A percentile compares a stretch with the other conserved stretches of the same genome.
Conservation (phyloP, 2,888 invertebrate genomes). For the Leptopilina myrica region DNA sequence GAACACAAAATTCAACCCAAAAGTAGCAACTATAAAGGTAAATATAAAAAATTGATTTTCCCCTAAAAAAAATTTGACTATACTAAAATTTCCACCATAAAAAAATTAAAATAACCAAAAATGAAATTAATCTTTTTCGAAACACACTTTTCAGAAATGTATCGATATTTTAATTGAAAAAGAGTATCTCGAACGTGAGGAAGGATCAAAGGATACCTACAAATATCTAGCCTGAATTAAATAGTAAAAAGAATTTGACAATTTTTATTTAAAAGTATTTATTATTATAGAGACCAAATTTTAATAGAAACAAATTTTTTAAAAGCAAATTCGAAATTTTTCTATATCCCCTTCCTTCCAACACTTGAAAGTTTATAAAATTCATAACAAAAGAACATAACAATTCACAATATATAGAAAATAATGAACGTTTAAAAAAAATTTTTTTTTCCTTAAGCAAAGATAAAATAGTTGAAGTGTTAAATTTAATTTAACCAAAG, state of each 20-base stretch:
- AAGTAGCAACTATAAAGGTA: background rate
- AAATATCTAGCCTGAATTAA: background rate
- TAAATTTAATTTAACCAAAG: slow-evolving; percentile 20
- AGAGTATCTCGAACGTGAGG: background rate
- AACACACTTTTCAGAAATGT: background rate
- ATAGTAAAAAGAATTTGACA: background rate
- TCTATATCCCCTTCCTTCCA: background rate
- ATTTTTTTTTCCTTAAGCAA: background rate
- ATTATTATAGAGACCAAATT: no score
- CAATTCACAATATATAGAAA: no score
- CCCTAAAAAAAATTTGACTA: no score
- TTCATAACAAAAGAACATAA: no score
- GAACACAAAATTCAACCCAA: background rate
- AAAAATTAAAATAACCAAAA: no score
- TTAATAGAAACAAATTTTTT: background rate
- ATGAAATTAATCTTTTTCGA: background rate
- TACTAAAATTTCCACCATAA: no score
- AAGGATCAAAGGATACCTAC: background rate
- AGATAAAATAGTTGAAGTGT: slow-evolving; percentile 2
- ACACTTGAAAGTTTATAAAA: no score
- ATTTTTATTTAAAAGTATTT: background rate
- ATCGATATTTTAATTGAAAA: slow-evolving; percentile 27
- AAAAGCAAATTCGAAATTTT: background rate
- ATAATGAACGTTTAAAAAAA: no score
- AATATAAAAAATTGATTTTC: background rate